Evolutionary conservation across 2,797 vertebrate genomes (phyloP).

Genomic region (Rhincodon typus): DNA sequence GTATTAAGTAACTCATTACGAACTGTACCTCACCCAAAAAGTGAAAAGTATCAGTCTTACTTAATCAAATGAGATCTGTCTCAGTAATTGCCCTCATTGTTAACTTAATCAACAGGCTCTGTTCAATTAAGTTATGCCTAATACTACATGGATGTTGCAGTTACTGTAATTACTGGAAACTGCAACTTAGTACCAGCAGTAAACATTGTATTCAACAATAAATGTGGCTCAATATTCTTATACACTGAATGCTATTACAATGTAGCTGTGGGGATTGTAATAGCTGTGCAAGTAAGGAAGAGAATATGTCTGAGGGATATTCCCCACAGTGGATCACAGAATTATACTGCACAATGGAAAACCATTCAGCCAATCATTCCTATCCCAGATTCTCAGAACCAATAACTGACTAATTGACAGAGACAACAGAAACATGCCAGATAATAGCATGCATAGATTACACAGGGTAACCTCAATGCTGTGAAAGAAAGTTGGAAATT

Average conservation of each 20-base stretch:
- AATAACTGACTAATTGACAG: background rate
- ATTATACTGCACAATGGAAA: background rate
- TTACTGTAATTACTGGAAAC: background rate
- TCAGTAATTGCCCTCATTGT: background rate
- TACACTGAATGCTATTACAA: background rate
- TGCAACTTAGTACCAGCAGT: background rate
- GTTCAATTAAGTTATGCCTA: conserved; percentile 14
- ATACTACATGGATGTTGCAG: conserved; percentile 14
- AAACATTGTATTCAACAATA: background rate
- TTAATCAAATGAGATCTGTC: conserved; percentile 6
- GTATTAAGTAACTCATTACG: background rate
- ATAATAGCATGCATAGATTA: background rate
- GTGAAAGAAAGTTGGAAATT: background rate
- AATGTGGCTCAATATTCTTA: background rate
- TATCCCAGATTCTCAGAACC: background rate
- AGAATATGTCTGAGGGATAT: background rate
- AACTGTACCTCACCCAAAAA: background rate
- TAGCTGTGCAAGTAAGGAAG: background rate
- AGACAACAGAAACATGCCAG: background rate
- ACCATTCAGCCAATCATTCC: background rate
- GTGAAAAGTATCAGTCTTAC: background rate
- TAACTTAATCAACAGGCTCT: background rate
- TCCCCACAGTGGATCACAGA: background rate
- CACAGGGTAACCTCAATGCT: background rate
- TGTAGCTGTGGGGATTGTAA: background rate